Evolutionary conservation across 2,888 invertebrate genomes (phyloP).

Genomic region (Drosophila nr. perissopoda): DNA sequence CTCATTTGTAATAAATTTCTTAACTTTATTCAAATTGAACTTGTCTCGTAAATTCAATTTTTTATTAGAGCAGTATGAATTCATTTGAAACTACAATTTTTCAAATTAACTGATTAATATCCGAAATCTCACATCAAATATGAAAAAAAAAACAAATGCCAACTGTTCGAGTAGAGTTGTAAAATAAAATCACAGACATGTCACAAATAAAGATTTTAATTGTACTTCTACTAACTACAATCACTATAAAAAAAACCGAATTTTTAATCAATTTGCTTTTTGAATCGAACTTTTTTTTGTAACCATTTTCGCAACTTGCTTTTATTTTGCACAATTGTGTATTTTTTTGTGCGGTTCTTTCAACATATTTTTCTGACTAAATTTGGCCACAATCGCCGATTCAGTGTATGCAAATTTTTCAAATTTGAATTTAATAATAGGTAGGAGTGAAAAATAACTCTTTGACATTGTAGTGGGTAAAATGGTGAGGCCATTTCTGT

Average conservation of each 20-base stretch:
- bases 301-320: neutral
- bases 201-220: neutral
- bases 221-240: neutral
- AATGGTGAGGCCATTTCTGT: neutral
- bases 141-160: neutral
- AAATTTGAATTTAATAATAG: neutral
- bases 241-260: neutral
- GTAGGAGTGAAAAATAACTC: neutral
- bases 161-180: neutral
- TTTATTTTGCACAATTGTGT: neutral
- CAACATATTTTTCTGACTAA: neutral
- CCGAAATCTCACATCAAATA: neutral
- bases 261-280: neutral
- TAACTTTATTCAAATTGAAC: neutral
- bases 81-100: neutral
- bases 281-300: neutral
- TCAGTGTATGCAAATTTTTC: neutral
- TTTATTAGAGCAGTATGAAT: neutral
- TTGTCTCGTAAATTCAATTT: neutral
- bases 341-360: neutral
- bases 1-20: neutral
- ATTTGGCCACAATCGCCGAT: neutral
- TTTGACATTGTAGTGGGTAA: neutral
- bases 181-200: neutral
- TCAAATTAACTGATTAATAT: neutral